phyloP scores from a whole-genome alignment of 2,888 invertebrate genomes.

The Drosophila heteroneura region DNA sequence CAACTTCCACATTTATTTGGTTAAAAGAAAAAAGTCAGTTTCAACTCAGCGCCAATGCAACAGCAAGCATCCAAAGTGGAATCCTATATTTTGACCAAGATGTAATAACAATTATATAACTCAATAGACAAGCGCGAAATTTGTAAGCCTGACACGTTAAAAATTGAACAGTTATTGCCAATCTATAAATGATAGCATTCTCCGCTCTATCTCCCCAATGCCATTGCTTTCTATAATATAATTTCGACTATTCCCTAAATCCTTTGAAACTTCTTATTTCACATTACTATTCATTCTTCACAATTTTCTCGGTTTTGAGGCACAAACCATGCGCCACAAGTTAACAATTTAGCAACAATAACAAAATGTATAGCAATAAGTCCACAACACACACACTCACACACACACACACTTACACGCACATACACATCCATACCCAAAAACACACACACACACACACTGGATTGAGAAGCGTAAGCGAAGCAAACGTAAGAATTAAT shows the following conservation, averaged over 20 bases:
- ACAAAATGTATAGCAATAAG: conserved; percentile 66
- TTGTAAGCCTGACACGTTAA: conserved; percentile 69
- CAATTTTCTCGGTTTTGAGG: conserved; percentile 17
- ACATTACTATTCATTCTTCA: conserved; percentile 7
- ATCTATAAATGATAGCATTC: conserved; percentile 31
- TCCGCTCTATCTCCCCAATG: conserved; percentile 27
- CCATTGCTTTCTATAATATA: conserved; percentile 55
- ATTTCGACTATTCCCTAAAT: conserved; percentile 58
- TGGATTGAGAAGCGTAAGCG: conserved; percentile 56
- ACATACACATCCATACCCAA: conserved; percentile 21
- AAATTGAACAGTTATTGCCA: conserved; percentile 71
- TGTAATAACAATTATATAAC: conserved; percentile 49
- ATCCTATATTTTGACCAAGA: conserved; percentile 59
- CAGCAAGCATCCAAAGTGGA: conserved; percentile 32
- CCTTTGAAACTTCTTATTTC: conserved; percentile 50
- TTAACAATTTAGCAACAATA: conserved; percentile 40
- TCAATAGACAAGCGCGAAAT: conserved; percentile 59
- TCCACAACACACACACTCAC: conserved; percentile 16
- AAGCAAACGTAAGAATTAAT: conserved; percentile 54
- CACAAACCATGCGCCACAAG: conserved; percentile 28
- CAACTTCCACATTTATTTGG: conserved; percentile 19
- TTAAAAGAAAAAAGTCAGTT: conserved; percentile 6
- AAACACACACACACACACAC: conserved; percentile 35
- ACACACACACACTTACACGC: conserved; percentile 15
- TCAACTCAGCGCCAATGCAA: conserved; percentile 32